These are phyloP conservation scores for Eriosoma lanigerum DNA, from an alignment of 1,140 invertebrate genomes.

Conservation along the genomic window DNA sequence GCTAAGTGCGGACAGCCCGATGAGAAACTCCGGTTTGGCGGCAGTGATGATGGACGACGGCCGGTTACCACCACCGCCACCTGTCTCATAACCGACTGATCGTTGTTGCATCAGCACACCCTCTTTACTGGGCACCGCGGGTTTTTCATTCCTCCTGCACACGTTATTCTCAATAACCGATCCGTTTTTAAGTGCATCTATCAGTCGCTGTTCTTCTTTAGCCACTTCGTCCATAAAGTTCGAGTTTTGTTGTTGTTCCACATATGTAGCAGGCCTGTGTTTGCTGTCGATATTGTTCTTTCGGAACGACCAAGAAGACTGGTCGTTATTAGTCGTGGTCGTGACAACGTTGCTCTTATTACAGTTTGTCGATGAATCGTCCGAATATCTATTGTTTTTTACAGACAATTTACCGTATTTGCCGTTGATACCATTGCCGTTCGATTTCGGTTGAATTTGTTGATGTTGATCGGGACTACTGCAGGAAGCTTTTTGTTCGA, in stretches of 20 bases:
- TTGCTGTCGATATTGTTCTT: background rate
- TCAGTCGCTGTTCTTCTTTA: constrained; percentile 75
- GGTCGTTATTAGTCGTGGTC: constrained; percentile 55
- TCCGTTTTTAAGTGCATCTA: constrained; percentile 76
- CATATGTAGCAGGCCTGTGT: too few species aligned
- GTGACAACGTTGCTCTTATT: background rate
- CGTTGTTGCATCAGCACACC: constrained; percentile 52
- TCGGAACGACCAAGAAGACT: constrained; percentile 7
- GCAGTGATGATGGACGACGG: constrained; percentile 53
- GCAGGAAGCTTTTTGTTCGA: constrained; percentile 62
- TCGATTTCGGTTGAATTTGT: background rate
- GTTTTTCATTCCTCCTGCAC: constrained; percentile 45
- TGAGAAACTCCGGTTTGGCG: constrained; percentile 57
- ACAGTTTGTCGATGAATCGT: constrained; percentile 52
- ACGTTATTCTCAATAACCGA: constrained; percentile 62
- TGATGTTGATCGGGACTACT: background rate
- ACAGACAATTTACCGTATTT: constrained; percentile 54
- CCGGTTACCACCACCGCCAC: constrained; percentile 49
- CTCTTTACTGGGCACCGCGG: constrained; percentile 54
- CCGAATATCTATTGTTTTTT: constrained; percentile 53
- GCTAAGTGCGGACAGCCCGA: constrained; percentile 3
- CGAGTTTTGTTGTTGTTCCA: constrained; percentile 52
- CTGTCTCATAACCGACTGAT: constrained; percentile 25
- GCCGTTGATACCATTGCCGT: background rate
- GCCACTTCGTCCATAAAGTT: constrained; percentile 61